These are phyloP conservation scores for Ornithoptera alexandrae DNA, from an alignment of 2,888 invertebrate genomes.

Conservation along the genomic window DNA sequence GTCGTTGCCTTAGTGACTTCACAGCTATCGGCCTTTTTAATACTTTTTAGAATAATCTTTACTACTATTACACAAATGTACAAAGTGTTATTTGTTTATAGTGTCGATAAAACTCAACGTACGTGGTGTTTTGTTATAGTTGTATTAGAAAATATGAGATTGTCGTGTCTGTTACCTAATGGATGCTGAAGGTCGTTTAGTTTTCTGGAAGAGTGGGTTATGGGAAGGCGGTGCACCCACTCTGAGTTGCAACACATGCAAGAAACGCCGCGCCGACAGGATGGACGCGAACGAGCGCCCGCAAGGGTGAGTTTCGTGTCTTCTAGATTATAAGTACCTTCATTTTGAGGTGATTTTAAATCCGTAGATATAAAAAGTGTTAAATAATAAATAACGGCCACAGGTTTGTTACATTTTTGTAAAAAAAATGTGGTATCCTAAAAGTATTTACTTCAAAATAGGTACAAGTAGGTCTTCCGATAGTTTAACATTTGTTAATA, in stretches of 20 bases:
- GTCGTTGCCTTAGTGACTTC: conserved; percentile 11
- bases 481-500: no score
- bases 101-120: not conserved
- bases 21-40: no score
- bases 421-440: no score
- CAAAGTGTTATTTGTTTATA: not conserved
- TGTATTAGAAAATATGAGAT: conserved; percentile 46
- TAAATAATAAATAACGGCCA: no score
- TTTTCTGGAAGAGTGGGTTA: conserved; percentile 73
- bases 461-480: no score
- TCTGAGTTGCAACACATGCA: conserved; percentile 69
- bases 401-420: no score
- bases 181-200: conserved; percentile 72
- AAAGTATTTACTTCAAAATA: no score
- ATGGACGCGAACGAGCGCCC: conserved; percentile 67
- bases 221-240: conserved; percentile 73
- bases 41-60: not conserved
- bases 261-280: conserved; percentile 69
- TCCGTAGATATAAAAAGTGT: no score
- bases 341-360: no score
- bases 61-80: not conserved
- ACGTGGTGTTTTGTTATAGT: not conserved
- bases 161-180: conserved; percentile 49
- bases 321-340: conserved; percentile 15
- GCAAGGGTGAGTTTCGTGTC: conserved; percentile 57